Base-by-base conservation (phyloP, 2,797 vertebrate species). In the Prunella strophiata region DNA sequence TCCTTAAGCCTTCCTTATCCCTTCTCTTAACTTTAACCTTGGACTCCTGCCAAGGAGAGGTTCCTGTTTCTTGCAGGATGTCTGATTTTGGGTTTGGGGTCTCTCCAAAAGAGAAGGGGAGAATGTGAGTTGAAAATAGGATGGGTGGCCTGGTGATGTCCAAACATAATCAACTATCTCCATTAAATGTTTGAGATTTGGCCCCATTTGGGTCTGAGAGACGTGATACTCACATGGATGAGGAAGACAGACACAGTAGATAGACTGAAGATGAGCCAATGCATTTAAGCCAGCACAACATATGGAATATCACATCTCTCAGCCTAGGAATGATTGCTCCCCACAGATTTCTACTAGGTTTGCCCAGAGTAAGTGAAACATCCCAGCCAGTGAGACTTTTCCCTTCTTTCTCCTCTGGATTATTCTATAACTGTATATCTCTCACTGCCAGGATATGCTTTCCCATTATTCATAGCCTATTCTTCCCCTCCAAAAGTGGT, bases 291-390 rank as follows among this genome's bases (percentile, higher is more conserved):
- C 91, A 95, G 87, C 16, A 47, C 70, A 84, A 77, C 88, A 91
- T 86, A 96, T 92, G 94, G 87, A 93, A 42, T 84, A 54, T 89
- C 89, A 86, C 74, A 88, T 91, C 65, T 91, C 82, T 77, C 85
- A 88, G 79, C 67, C 42, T 76, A 86, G 68, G 67, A 90, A 90
- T 71, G n/a, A 89, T 73, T 89, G 51, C 38, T 94, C 71, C 88
- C 88, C 67, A 63, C 57, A 80, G 94, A 92, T 76, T 95, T 88
- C 71, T 65, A 75, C 74, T 77, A 50, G 57, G 26, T 91, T 80
- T 91, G 72, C 86, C 68, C 78, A 92, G 55, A 93, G 51, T 26
- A 43, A 93, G 57, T 59, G 42, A 80, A 88, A 87, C 71, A 79
- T 73, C 84, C 57, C 77, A 92, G 74, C 34, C 88, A 93, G 48